phyloP scores from a whole-genome alignment of 2,888 invertebrate genomes.

The Bedellia somnulentella region DNA sequence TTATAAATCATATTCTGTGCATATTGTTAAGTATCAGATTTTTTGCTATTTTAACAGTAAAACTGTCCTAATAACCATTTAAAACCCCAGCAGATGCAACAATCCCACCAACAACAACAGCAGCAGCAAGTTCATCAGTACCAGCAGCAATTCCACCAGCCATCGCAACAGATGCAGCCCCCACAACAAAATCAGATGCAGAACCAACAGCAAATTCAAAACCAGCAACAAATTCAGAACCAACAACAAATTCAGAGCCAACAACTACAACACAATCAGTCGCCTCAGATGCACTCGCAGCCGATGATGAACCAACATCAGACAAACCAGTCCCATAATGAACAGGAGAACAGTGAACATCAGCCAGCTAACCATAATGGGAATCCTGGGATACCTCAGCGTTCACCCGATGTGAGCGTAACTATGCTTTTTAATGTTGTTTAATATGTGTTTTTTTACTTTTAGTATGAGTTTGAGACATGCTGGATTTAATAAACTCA shows the following conservation, averaged over 20 bases:
- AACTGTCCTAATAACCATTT: no score
- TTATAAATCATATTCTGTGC: no score
- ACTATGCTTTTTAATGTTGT: slow-evolving; percentile 7
- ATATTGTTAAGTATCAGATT: no score
- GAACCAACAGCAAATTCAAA: slow-evolving; percentile 28
- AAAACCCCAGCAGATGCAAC: slow-evolving; percentile 35
- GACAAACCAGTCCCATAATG: slow-evolving; percentile 24
- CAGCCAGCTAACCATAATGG: slow-evolving; percentile 46
- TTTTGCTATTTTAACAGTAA: no score
- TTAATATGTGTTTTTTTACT: no score
- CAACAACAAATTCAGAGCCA: slow-evolving; percentile 24
- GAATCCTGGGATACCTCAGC: slow-evolving; percentile 38
- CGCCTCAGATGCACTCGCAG: slow-evolving; percentile 27
- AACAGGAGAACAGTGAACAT: slow-evolving; percentile 40
- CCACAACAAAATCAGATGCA: slow-evolving; percentile 41
- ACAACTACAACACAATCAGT: slow-evolving; percentile 27
- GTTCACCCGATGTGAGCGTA: slow-evolving; percentile 36
- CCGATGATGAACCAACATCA: slow-evolving; percentile 25
- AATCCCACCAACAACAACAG: slow-evolving; percentile 23
- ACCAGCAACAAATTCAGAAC: slow-evolving; percentile 30
- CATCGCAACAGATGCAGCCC: slow-evolving; percentile 21
- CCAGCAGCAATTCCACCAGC: slow-evolving; percentile 31
- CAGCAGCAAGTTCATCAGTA: slow-evolving; percentile 19
- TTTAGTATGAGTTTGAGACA: no score
- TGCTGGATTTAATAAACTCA: no score